These are phyloP conservation scores for Thamnaconus septentrionalis DNA, from an alignment of 2,113 vertebrate genomes.

Conservation along the genomic window DNA sequence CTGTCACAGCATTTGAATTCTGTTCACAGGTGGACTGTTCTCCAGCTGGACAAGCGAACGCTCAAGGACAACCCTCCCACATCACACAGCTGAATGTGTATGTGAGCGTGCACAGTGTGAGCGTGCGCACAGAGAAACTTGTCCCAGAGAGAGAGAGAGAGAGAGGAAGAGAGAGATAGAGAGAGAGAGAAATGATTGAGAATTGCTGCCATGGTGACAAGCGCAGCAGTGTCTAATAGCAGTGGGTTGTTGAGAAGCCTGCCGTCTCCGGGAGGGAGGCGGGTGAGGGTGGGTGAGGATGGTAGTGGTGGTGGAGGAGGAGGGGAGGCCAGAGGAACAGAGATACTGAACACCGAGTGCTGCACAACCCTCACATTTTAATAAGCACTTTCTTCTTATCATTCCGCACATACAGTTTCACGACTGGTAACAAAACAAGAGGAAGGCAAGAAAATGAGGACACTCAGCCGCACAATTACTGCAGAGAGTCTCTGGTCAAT, in stretches of 20 bases:
- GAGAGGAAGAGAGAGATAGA: too few species aligned
- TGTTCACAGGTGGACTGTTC: constrained; percentile 49
- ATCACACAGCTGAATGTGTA: constrained; percentile 32
- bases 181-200: constrained; percentile 66
- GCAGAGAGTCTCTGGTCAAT: not conserved
- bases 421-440: too few species aligned
- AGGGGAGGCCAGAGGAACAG: constrained; percentile 7
- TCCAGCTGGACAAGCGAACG: constrained; percentile 44
- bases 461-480: not conserved
- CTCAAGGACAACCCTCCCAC: constrained; percentile 47
- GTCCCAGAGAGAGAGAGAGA: not conserved
- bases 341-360: constrained; percentile 22
- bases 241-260: constrained; percentile 70
- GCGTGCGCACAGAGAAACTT: constrained; percentile 30
- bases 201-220: constrained; percentile 79
- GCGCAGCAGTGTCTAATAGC: constrained; percentile 77
- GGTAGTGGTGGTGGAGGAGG: not conserved
- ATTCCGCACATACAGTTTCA: too few species aligned
- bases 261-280: constrained; percentile 28
- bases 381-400: not conserved
- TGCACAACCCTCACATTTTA: constrained; percentile 18
- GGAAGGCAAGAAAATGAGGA: not conserved
- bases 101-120: constrained; percentile 3
- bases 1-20: constrained; percentile 40
- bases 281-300: constrained; percentile 1